Evolutionary conservation across 2,797 vertebrate genomes (phyloP).

Genomic region (Falco concolor): DNA sequence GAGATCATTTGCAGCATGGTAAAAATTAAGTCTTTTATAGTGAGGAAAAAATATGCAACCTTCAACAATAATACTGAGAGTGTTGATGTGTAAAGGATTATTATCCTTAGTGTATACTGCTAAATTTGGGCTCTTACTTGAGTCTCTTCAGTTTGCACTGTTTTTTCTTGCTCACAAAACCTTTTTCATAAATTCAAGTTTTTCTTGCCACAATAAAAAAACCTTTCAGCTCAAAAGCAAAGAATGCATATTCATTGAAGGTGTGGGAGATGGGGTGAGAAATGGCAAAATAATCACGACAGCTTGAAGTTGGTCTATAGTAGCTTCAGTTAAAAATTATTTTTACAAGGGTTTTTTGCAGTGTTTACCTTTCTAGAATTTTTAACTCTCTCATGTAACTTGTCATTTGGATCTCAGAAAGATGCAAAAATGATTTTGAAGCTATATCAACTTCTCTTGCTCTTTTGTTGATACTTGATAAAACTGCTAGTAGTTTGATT

Average conservation of each 20-base stretch:
- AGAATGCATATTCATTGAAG: not conserved
- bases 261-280: not conserved
- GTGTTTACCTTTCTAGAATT: not conserved
- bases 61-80: not conserved
- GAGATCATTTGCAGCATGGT: not conserved
- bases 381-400: not conserved
- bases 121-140: not conserved
- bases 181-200: not conserved
- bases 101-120: not conserved
- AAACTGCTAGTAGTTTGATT: not conserved
- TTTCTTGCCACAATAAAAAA: not conserved
- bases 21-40: not conserved
- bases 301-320: not conserved
- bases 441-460: not conserved
- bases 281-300: not conserved
- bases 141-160: not conserved
- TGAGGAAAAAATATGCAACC: not conserved
- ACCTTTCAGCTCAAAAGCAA: not conserved
- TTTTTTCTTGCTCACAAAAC: not conserved
- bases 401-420: not conserved
- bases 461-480: not conserved
- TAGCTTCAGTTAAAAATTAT: not conserved
- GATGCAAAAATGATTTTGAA: not conserved
- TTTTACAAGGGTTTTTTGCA: not conserved
- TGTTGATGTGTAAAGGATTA: not conserved